Conservation (phyloP, 2,888 invertebrate genomes). For the Teleiodes luculella region DNA sequence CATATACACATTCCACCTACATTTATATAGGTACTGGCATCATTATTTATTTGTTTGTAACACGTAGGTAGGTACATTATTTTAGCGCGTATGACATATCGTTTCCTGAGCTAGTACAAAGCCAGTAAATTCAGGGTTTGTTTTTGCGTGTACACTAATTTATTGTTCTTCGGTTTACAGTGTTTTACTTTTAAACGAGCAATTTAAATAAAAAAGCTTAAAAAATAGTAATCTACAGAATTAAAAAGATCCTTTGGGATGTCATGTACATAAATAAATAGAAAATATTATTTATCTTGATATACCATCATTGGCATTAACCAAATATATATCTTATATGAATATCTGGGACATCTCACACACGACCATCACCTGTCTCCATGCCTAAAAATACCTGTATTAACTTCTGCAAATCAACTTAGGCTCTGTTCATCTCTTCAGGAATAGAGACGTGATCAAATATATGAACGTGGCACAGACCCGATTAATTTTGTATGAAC, state of each 20-base stretch:
- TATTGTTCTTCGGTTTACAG: background rate
- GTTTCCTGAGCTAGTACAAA: constrained; percentile 28
- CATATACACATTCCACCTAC: background rate
- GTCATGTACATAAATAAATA: too few species aligned
- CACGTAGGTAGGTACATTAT: constrained; percentile 37
- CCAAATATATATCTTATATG: too few species aligned
- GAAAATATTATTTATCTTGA: too few species aligned
- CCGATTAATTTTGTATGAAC: constrained; percentile 27
- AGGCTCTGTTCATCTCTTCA: too few species aligned
- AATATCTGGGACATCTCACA: too few species aligned
- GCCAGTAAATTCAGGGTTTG: constrained; percentile 4
- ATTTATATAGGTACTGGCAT: too few species aligned
- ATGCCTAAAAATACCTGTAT: too few species aligned
- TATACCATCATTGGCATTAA: too few species aligned
- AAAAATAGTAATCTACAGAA: too few species aligned
- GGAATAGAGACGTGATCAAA: background rate
- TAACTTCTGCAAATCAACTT: too few species aligned
- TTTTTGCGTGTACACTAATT: constrained; percentile 4
- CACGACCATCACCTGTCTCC: too few species aligned
- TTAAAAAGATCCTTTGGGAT: too few species aligned
- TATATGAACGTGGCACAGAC: background rate
- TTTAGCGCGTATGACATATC: constrained; percentile 35
- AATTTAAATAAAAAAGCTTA: background rate
- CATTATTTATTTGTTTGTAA: constrained; percentile 5
- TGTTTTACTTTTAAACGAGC: background rate